Percentiles rank a stretch among this genome's conserved stretches.
phyloP scores from a whole-genome alignment of 2,797 vertebrate species.

The Nyctibius grandis region DNA sequence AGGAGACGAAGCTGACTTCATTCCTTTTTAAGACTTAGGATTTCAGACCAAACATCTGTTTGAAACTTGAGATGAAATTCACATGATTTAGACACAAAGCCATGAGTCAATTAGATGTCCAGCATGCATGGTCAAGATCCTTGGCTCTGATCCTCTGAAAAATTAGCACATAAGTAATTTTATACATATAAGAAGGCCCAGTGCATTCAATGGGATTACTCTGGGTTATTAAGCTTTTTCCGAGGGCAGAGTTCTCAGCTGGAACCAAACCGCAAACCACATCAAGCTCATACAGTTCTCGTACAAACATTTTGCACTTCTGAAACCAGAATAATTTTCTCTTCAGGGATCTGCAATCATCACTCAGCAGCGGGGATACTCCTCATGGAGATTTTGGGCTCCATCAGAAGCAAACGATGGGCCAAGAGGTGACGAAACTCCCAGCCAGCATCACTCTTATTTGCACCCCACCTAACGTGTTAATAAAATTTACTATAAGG shows the following conservation, averaged over 20 bases:
- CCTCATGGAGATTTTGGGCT: neutral
- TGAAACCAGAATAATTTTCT: slow-evolving; percentile 8
- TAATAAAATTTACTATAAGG: neutral
- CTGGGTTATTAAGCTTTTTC: slow-evolving; percentile 5
- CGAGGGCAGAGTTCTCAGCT: neutral
- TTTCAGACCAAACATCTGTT: slow-evolving; percentile 57
- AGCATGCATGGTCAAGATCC: slow-evolving; percentile 33
- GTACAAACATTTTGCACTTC: neutral
- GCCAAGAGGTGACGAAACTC: neutral
- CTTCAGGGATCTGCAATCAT: neutral
- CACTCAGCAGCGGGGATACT: neutral
- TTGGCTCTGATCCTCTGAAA: slow-evolving; percentile 38
- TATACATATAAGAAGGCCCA: slow-evolving; percentile 19
- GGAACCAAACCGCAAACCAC: slow-evolving; percentile 25
- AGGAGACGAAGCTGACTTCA: slow-evolving; percentile 37
- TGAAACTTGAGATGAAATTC: slow-evolving; percentile 55
- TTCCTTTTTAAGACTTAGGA: slow-evolving; percentile 24
- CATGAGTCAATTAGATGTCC: slow-evolving; percentile 40
- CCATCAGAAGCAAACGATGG: neutral
- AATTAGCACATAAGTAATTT: slow-evolving; percentile 45
- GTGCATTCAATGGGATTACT: slow-evolving; percentile 20
- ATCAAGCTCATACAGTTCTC: neutral
- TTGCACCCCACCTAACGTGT: neutral
- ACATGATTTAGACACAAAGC: slow-evolving; percentile 24
- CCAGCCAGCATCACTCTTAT: neutral